Evolutionary conservation across 1,140 invertebrate genomes (phyloP).

Genomic region (Caenorhabditis briggsae): DNA sequence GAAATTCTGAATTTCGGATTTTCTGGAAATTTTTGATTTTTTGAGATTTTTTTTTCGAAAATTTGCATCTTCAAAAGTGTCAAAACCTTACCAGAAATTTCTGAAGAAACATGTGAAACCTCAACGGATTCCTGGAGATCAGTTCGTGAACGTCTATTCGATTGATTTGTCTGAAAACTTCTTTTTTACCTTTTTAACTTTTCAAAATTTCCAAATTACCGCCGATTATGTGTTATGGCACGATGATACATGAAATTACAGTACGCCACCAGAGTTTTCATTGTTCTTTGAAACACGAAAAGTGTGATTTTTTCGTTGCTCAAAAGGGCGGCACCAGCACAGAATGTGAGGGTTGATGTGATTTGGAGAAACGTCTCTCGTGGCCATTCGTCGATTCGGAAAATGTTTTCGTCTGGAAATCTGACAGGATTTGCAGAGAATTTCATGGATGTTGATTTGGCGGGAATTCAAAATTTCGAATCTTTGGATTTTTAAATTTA

Average conservation of each 20-base stretch:
- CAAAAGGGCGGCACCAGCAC: background rate
- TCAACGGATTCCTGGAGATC: background rate
- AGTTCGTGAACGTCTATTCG: background rate
- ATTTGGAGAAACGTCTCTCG: no score
- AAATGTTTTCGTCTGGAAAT: no score
- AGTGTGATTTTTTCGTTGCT: background rate
- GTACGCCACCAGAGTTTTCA: background rate
- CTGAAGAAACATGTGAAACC: background rate
- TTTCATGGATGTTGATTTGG: no score
- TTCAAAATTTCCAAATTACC: background rate
- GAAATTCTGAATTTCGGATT: no score
- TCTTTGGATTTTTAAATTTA: no score
- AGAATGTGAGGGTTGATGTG: background rate
- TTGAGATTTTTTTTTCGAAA: no score
- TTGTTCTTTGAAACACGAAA: slow-evolving; percentile 11
- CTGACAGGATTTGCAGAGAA: no score
- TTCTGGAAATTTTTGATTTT: no score
- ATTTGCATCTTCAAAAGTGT: no score
- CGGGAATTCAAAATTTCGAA: no score
- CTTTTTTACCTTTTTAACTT: background rate
- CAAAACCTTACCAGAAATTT: background rate
- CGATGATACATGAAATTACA: slow-evolving; percentile 6
- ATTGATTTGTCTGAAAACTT: slow-evolving; percentile 3
- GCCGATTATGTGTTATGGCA: background rate
- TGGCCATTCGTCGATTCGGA: no score